Evolutionary conservation across 2,797 vertebrate genomes (phyloP).

Genomic region (Vultur gryphus): DNA sequence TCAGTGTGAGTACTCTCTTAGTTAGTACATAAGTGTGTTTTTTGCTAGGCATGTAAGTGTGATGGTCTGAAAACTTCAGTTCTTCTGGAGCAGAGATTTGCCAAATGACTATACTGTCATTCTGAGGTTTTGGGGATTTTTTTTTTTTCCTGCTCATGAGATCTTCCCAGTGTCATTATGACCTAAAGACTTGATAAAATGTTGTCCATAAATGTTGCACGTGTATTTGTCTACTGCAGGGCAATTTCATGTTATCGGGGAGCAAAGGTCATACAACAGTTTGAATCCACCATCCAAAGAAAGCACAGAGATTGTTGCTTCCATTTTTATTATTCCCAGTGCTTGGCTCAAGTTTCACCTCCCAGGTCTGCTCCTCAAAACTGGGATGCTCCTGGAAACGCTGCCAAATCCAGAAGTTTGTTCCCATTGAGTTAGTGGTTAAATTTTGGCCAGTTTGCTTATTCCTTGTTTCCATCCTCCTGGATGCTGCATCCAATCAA

Average conservation of each 20-base stretch:
- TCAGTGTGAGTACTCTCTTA: neutral
- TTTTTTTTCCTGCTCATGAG: neutral
- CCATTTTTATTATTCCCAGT: neutral
- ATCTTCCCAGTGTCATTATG: neutral
- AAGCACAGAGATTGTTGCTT: neutral
- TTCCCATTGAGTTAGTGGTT: neutral
- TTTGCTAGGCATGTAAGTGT: neutral
- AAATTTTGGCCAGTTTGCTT: neutral
- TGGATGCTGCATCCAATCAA: neutral
- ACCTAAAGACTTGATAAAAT: neutral
- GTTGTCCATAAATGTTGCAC: neutral
- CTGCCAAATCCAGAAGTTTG: neutral
- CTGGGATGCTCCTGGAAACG: neutral
- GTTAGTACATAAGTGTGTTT: rapidly evolving
- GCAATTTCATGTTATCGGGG: neutral
- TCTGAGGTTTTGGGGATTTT: neutral
- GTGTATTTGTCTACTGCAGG: neutral
- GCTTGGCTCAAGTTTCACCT: neutral
- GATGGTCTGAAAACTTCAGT: neutral
- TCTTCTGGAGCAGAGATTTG: neutral
- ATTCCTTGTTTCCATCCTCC: neutral
- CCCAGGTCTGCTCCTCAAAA: neutral
- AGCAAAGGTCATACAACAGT: neutral
- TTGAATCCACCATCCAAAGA: neutral
- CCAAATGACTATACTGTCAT: neutral